These are phyloP conservation scores for Smithornis capensis DNA, from an alignment of 2,113 vertebrate genomes.

Conservation along the genomic window DNA sequence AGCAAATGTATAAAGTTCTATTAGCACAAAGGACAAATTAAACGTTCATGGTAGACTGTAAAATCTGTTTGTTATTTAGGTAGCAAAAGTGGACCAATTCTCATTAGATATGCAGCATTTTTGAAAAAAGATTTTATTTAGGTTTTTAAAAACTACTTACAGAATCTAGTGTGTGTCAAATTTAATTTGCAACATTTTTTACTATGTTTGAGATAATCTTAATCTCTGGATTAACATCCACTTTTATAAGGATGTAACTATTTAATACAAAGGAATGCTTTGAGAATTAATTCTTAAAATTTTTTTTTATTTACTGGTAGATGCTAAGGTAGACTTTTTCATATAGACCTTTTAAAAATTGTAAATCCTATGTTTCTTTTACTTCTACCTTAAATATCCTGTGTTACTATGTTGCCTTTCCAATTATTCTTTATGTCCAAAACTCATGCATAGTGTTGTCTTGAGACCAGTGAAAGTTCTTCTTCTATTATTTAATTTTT, in stretches of 20 bases:
- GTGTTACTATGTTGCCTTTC: neutral
- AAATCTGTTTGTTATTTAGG: neutral
- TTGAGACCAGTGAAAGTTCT: neutral
- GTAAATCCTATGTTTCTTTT: neutral
- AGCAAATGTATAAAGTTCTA: neutral
- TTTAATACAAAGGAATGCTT: neutral
- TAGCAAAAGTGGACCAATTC: neutral
- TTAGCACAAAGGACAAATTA: neutral
- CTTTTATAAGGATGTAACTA: neutral
- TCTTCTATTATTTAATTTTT: constrained; percentile 51
- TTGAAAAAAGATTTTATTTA: neutral
- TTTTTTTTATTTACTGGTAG: neutral
- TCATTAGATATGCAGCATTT: neutral
- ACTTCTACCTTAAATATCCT: neutral
- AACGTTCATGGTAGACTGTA: neutral
- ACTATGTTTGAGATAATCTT: neutral
- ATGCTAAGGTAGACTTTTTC: neutral
- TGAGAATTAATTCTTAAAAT: neutral
- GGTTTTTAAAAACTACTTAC: neutral
- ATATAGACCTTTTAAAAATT: neutral
- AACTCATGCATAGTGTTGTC: neutral
- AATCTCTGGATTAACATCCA: neutral
- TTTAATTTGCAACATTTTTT: neutral
- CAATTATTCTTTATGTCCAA: neutral
- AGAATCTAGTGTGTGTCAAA: neutral